Base-by-base conservation (phyloP, 2,888 invertebrate species). In the Pelosia muscerda region DNA sequence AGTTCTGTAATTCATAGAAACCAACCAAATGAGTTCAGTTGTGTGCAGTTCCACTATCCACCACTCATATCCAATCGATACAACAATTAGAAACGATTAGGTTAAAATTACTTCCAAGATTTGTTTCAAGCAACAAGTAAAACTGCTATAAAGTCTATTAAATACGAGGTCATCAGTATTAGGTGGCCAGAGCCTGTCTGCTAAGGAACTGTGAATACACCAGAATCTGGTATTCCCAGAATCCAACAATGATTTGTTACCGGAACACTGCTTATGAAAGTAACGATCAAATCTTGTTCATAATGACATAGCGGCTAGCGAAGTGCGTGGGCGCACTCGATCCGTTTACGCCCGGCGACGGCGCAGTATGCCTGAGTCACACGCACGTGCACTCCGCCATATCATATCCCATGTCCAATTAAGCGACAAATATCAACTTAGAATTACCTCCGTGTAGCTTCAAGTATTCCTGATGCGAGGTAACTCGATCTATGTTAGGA, bases 391-490 rank as follows among this genome's bases (percentile, higher is more conserved):
- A 91, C 76, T 79, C 62, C 68, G 81, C 81, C 83, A 85, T 84
- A 84, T 84, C 86, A 86, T 86, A 85, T 86, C 82, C 79, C 81
- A 87, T 88, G 86, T 84, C 88, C 88, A 90, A 88, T 88, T 88
- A 88, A 83, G 83, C 79, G 85, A 82, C 81, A 84, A 86, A 84
- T 81, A 77, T 74, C 75, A 79, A 78, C 77, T 79, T 79, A 73
- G 76, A 74, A 79, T 79, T 83, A 77, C 72, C 76, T 75, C 71
- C 57, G 67, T 70, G 73, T 68, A 63, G 59, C 55, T 63, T 66
- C 62, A 70, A 69, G 63, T 73, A 77, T 77, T 74, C 77, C 75
- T 78, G 65, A 73, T 68, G 69, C 69, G 71, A 53, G 69, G 80
- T 76, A 80, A 81, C 73, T 66, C 65, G 75, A 81, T 79, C 75